Percentiles rank a stretch among this genome's conserved stretches.
These are phyloP conservation scores for Hyppa rectilinea DNA, from an alignment of 2,888 invertebrate genomes.

Conservation along the genomic window DNA sequence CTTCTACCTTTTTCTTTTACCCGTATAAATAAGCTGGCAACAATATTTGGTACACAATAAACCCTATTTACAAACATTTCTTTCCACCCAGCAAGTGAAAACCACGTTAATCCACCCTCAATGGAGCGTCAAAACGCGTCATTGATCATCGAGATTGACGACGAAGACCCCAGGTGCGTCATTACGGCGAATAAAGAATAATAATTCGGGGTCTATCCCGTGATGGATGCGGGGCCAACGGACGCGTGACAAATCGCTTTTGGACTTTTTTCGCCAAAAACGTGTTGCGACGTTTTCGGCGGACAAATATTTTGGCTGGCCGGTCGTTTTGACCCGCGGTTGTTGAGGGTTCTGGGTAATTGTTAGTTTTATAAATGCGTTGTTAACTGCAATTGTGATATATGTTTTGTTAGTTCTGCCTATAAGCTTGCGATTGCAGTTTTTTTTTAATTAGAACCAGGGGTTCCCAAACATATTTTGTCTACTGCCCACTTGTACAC, in stretches of 20 bases:
- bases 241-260: slow-evolving; percentile 62
- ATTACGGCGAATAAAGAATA: slow-evolving; percentile 63
- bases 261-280: slow-evolving; percentile 54
- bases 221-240: slow-evolving; percentile 61
- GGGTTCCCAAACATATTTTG: no score
- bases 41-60: background rate
- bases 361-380: slow-evolving; percentile 33
- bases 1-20: background rate
- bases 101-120: slow-evolving; percentile 51
- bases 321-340: slow-evolving; percentile 45
- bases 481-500: no score
- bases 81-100: slow-evolving; percentile 30
- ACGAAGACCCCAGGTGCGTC: slow-evolving; percentile 58
- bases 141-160: slow-evolving; percentile 62
- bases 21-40: background rate
- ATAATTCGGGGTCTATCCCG: slow-evolving; percentile 59
- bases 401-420: background rate
- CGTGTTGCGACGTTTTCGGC: slow-evolving; percentile 26
- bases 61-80: slow-evolving; percentile 3
- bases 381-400: background rate
- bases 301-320: slow-evolving; percentile 45
- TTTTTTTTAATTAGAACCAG: background rate
- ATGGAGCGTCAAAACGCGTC: slow-evolving; percentile 51
- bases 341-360: slow-evolving; percentile 36
- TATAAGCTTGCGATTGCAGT: background rate